Evolutionary conservation across 1,140 invertebrate genomes (phyloP).

Genomic region (Zaprionus tsacasi): DNA sequence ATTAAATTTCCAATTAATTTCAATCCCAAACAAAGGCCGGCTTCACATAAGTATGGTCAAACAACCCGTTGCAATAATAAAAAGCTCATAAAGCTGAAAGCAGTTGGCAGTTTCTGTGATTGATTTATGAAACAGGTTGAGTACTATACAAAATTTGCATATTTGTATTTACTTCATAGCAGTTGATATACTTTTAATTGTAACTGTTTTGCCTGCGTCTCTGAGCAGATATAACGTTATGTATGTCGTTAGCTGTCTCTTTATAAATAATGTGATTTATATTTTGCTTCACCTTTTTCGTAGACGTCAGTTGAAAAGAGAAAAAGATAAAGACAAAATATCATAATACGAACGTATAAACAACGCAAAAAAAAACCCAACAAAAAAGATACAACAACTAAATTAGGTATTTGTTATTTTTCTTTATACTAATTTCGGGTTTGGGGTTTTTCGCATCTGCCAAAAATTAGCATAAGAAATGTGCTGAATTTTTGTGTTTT

Average conservation of each 20-base stretch:
- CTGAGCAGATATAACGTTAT: conserved; percentile 14
- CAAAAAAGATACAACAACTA: conserved; percentile 53
- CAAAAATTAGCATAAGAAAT: conserved; percentile 81
- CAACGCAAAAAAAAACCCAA: conserved; percentile 46
- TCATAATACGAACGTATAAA: conserved; percentile 33
- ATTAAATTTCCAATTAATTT: conserved; percentile 62
- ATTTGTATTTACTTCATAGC: not conserved
- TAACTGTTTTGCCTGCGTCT: conserved; percentile 47
- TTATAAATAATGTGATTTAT: conserved; percentile 52
- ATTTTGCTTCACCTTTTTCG: conserved; percentile 53
- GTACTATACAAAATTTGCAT: conserved; percentile 1
- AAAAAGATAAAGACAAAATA: conserved; percentile 33
- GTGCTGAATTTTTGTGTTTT: conserved; percentile 62
- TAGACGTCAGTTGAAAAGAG: conserved; percentile 65
- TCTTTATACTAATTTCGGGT: conserved; percentile 55
- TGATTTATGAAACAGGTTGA: conserved; percentile 62
- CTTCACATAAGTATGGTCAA: conserved; percentile 35
- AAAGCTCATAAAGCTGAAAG: conserved; percentile 53
- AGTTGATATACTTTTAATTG: conserved; percentile 37
- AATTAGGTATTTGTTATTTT: conserved; percentile 60
- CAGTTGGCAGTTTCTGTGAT: conserved; percentile 50
- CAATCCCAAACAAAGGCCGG: conserved; percentile 20
- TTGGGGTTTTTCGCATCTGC: conserved; percentile 74
- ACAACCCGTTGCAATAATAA: conserved; percentile 57
- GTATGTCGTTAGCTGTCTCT: conserved; percentile 14